Percentiles rank a stretch among this genome's conserved stretches.
phyloP scores from a whole-genome alignment of 2,113 vertebrate genomes.

The Elachura formosa region DNA sequence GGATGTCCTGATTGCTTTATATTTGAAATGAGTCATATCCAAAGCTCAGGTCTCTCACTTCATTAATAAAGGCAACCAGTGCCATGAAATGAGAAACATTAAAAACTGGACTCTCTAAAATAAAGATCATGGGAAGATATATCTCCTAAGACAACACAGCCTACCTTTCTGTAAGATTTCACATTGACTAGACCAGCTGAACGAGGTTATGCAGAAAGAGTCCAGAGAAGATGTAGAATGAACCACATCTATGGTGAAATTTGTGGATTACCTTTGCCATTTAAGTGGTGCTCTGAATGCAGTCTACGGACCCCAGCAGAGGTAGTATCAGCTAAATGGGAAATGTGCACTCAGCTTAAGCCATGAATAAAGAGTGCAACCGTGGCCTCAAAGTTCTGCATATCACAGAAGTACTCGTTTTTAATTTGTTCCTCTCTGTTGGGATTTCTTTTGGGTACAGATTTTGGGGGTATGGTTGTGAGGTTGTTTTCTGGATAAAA shows the following conservation, averaged over 20 bases:
- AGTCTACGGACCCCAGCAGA: neutral
- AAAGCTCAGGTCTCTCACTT: neutral
- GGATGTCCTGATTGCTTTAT: neutral
- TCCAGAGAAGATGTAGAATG: neutral
- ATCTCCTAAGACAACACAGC: neutral
- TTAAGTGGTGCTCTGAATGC: neutral
- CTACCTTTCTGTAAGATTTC: neutral
- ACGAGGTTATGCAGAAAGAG: neutral
- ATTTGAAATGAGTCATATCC: neutral
- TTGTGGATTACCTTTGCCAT: neutral
- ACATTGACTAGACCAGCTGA: neutral
- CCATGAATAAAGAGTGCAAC: neutral
- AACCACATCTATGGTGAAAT: neutral
- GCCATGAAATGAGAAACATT: neutral
- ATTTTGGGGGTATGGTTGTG: neutral
- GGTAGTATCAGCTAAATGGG: neutral
- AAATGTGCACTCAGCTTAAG: neutral
- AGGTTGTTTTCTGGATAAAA: neutral
- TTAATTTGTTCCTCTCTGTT: neutral
- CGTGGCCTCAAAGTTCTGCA: neutral
- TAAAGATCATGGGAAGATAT: neutral
- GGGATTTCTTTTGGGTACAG: neutral
- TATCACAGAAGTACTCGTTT: neutral
- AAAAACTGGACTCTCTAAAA: neutral
- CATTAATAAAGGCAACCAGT: neutral